Percentiles rank a stretch among this genome's conserved stretches.
Conservation (phyloP, 2,888 invertebrate genomes). For the Saturnia japonica region DNA sequence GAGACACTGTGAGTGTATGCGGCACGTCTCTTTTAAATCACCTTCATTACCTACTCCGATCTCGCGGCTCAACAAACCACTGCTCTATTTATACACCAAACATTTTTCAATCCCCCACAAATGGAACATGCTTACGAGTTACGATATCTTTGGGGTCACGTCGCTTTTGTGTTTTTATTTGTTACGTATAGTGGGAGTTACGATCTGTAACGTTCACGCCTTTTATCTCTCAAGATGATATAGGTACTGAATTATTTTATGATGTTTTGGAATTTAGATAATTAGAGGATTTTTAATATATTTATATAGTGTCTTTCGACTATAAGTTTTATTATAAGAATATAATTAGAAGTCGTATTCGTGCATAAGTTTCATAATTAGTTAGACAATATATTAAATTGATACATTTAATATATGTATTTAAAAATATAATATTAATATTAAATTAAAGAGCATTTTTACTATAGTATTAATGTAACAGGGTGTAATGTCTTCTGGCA, state of each 20-base stretch:
- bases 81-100: constrained; percentile 36
- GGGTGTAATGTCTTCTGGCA: background rate
- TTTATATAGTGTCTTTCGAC: no score
- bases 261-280: background rate
- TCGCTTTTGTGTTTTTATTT: constrained; percentile 22
- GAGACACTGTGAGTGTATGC: constrained; percentile 29
- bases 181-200: constrained; percentile 7
- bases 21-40: constrained; percentile 58
- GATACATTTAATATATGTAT: no score
- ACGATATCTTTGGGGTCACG: constrained; percentile 33
- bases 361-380: background rate
- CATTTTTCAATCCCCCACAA: constrained; percentile 49
- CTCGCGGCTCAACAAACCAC: constrained; percentile 48
- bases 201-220: constrained; percentile 1
- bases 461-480: background rate
- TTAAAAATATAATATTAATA: background rate
- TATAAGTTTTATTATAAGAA: no score
- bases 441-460: background rate
- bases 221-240: background rate
- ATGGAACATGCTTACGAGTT: constrained; percentile 37
- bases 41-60: constrained; percentile 54
- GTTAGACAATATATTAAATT: no score
- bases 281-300: no score
- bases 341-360: no score
- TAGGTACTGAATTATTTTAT: background rate